Conservation (phyloP, 2,888 invertebrate species). For the Malacosoma neustria region DNA sequence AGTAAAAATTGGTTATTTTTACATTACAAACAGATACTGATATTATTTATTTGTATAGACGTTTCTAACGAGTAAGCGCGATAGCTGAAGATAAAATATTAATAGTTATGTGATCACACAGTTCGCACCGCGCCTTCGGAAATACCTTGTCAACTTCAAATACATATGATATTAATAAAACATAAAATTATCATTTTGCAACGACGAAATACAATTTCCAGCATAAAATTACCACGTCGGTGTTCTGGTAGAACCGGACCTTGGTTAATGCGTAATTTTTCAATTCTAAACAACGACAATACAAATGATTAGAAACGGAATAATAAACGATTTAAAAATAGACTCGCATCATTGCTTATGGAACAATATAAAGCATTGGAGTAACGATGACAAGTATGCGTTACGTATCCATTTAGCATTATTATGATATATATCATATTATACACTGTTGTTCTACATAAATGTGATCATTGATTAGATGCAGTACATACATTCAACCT, state of each 20-base stretch:
- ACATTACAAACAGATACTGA: no score
- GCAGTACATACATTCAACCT: no score
- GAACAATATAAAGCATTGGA: not conserved
- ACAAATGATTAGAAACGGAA: not conserved
- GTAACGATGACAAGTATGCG: constrained; percentile 14
- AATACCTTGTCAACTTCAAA: not conserved
- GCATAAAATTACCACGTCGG: not conserved
- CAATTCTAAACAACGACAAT: not conserved
- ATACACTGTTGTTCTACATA: no score
- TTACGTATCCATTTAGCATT: constrained; percentile 29
- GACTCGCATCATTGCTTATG: not conserved
- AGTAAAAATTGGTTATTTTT: no score
- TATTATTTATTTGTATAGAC: no score
- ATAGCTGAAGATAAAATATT: not conserved
- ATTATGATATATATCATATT: constrained; percentile 26
- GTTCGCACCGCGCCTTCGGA: not conserved
- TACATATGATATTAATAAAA: not conserved
- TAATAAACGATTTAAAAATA: not conserved
- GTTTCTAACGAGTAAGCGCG: not conserved
- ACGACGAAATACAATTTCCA: not conserved
- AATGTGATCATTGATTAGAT: no score
- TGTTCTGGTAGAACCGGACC: not conserved
- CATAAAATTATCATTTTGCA: not conserved
- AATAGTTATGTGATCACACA: not conserved
- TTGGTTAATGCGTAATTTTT: not conserved